A percentile compares a stretch with the other conserved stretches of the same genome.
Conservation (phyloP, 1,140 invertebrate genomes). For the Leptonema lineaticorne region DNA sequence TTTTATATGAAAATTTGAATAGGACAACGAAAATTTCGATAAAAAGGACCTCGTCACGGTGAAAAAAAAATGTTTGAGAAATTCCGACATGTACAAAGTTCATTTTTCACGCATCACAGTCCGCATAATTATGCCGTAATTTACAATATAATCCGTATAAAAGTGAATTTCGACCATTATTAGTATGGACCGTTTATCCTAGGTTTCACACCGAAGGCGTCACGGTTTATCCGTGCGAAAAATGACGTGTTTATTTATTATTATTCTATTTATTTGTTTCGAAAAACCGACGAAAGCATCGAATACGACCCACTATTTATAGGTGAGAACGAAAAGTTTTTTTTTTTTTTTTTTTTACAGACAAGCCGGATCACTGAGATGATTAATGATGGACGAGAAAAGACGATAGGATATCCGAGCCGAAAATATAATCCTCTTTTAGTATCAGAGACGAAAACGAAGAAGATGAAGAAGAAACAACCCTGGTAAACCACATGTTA, state of each 20-base stretch:
- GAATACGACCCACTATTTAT: neutral
- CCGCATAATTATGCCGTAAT: neutral
- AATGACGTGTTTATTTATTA: conserved; percentile 17
- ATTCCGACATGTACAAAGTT: too few species aligned
- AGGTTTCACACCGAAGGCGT: neutral
- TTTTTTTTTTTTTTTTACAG: too few species aligned
- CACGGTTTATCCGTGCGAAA: neutral
- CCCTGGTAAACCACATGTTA: neutral
- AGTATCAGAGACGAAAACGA: neutral
- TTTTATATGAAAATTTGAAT: too few species aligned
- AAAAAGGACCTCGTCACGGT: too few species aligned
- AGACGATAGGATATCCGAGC: conserved; percentile 6
- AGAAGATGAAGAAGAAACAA: neutral
- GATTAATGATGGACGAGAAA: conserved; percentile 21
- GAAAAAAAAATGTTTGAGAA: too few species aligned
- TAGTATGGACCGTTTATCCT: neutral
- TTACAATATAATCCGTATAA: neutral
- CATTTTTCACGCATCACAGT: neutral
- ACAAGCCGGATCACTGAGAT: conserved; percentile 14
- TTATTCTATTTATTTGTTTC: conserved; percentile 11
- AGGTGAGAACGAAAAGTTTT: conserved; percentile 9
- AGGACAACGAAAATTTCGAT: too few species aligned
- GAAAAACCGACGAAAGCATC: neutral
- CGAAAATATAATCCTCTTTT: conserved; percentile 23
- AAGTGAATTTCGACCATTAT: neutral